Conservation (phyloP, 2,797 vertebrate species). For the Melanotaenia boesemani region DNA sequence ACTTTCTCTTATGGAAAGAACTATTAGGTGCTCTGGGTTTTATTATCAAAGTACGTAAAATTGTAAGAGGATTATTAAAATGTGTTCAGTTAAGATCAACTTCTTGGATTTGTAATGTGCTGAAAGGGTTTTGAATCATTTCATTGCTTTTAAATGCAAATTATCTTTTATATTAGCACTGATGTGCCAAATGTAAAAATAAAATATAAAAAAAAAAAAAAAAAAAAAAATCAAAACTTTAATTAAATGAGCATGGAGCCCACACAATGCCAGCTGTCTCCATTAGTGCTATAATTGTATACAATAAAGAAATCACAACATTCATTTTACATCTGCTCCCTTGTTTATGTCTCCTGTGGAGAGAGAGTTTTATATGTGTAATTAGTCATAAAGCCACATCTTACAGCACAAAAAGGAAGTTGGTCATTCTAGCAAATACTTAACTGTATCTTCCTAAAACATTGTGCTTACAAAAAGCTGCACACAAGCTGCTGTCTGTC, state of each 20-base stretch:
- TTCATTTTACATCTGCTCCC: constrained; percentile 18
- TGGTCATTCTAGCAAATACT: background rate
- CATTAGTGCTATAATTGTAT: background rate
- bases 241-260: background rate
- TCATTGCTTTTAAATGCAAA: constrained; percentile 1
- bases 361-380: background rate
- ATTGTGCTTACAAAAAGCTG: background rate
- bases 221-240: background rate
- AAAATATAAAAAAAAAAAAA: too few species aligned
- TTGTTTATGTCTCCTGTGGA: background rate
- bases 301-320: background rate
- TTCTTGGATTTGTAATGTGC: background rate
- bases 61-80: constrained; percentile 3
- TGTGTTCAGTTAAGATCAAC: constrained; percentile 2
- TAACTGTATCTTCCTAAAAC: background rate
- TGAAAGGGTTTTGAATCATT: background rate
- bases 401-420: background rate
- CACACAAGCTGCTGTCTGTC: background rate
- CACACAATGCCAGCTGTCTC: background rate
- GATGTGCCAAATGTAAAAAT: too few species aligned
- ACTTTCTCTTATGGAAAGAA: background rate
- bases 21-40: background rate
- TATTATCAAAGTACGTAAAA: constrained; percentile 1
- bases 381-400: constrained; percentile 5
- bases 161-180: background rate